These are phyloP conservation scores for Dicrurus megarhynchus DNA, from an alignment of 2,113 vertebrate genomes.

Conservation along the genomic window DNA sequence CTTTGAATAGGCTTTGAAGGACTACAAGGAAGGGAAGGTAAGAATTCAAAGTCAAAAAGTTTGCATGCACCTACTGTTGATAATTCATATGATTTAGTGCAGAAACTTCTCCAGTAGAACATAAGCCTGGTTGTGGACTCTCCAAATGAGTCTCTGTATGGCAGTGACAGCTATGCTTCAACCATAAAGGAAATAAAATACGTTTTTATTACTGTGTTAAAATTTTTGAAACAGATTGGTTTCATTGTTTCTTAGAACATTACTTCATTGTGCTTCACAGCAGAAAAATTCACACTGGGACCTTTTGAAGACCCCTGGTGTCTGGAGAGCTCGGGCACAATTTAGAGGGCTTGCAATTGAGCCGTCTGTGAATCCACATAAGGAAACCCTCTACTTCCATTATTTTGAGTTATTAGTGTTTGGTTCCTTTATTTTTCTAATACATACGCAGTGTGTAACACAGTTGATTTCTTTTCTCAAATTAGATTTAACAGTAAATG, in stretches of 20 bases:
- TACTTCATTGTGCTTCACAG: not conserved
- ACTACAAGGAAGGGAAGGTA: not conserved
- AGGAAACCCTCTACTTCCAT: not conserved
- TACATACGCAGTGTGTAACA: not conserved
- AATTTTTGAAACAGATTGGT: not conserved
- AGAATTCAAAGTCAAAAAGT: not conserved
- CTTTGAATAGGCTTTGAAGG: not conserved
- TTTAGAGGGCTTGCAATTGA: not conserved
- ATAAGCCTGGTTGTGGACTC: not conserved
- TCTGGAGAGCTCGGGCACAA: not conserved
- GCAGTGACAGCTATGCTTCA: not conserved
- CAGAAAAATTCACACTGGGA: not conserved
- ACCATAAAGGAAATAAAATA: not conserved
- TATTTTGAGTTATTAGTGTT: conserved; percentile 41
- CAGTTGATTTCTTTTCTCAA: conserved; percentile 15
- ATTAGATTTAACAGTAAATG: conserved; percentile 43
- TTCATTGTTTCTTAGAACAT: not conserved
- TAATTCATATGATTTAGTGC: not conserved
- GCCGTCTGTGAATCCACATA: not conserved
- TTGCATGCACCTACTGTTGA: not conserved
- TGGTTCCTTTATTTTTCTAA: conserved; percentile 10
- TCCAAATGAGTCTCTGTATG: not conserved
- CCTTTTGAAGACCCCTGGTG: not conserved
- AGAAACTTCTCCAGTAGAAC: not conserved
- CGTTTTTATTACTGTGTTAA: not conserved